These are phyloP conservation scores for Phymorhynchus buccinoides DNA, from an alignment of 1,140 invertebrate genomes.

Conservation along the genomic window DNA sequence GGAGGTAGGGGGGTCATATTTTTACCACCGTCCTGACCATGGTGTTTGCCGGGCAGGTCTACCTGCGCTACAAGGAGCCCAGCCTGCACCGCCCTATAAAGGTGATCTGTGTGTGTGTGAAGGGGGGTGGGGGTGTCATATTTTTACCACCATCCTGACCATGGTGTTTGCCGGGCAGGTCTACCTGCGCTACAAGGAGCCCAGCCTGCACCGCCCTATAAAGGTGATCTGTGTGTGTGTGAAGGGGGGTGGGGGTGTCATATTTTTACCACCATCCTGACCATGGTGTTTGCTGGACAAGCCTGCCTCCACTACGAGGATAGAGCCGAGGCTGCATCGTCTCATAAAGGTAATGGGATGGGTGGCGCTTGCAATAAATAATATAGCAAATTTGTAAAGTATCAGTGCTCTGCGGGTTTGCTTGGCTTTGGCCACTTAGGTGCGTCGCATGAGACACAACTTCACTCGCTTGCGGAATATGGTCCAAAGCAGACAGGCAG, in stretches of 20 bases:
- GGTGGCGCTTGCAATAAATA: too few species aligned
- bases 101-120: constrained; percentile 67
- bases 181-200: constrained; percentile 64
- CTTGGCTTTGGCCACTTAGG: too few species aligned
- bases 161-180: constrained; percentile 68
- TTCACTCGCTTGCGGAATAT: too few species aligned
- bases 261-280: too few species aligned
- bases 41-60: constrained; percentile 68
- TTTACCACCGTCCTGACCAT: constrained; percentile 66
- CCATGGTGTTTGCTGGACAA: too few species aligned
- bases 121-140: constrained; percentile 64
- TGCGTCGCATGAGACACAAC: too few species aligned
- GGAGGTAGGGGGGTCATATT: too few species aligned
- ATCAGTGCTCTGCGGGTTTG: too few species aligned
- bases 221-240: constrained; percentile 67
- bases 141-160: constrained; percentile 64
- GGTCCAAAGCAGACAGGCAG: too few species aligned
- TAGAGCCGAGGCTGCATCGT: constrained; percentile 60
- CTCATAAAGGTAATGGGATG: too few species aligned
- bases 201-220: constrained; percentile 63
- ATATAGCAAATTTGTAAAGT: too few species aligned
- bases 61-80: constrained; percentile 65
- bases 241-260: constrained; percentile 65
- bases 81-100: constrained; percentile 63
- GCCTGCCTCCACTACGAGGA: constrained; percentile 62